Evolutionary conservation across 2,797 vertebrate genomes (phyloP), one percentile per base, ranked within the genome.

Genomic region (Percopsis omiscomaycus): DNA sequence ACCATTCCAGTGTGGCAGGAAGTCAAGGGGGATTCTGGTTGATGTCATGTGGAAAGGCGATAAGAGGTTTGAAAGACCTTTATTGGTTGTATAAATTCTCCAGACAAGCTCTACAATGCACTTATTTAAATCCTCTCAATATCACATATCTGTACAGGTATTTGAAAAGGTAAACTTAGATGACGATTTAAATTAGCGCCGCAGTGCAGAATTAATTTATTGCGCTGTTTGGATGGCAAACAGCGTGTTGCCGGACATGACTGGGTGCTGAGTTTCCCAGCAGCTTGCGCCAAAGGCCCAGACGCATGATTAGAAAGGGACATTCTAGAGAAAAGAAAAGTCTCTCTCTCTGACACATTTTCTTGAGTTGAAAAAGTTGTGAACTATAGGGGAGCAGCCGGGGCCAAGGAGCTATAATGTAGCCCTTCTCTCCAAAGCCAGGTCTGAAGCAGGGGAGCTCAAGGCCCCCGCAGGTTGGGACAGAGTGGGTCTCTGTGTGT

Each of bases 321-420:
- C 63, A 78, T 69, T 81, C 80, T 54, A 68, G 74, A 60, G 73
- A 78, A 89, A 79, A 71, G 73, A 75, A 81, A 83, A 61, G 75
- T 80, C 64, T 68, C 74, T 73, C 71, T 79, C 29, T 13, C 46
- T 32, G 22, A 44, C 74, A 85, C 69, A 84, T 87, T 84, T 89
- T 82, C 79, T 78, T 64, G 63, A 64, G 64, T 71, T 77, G 61
- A 87, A 86, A 86, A 88, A 87, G 76, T 67, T 80, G 79, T 84
- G 78, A 87, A 88, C 75, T 86, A 85, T 77, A 89, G 79, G 79
- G 74, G 69, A 86, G 69, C 86, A 71, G 73, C 63, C 65, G 69
- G 63, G 84, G 86, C 85, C 78, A 83, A 85, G 68, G 80, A 67
- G 74, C 84, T 74, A 91, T 91, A 92, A 91, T 89, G 87, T 86